phyloP scores from a whole-genome alignment of 1,140 invertebrate species.

The Drosophila ambigua region DNA sequence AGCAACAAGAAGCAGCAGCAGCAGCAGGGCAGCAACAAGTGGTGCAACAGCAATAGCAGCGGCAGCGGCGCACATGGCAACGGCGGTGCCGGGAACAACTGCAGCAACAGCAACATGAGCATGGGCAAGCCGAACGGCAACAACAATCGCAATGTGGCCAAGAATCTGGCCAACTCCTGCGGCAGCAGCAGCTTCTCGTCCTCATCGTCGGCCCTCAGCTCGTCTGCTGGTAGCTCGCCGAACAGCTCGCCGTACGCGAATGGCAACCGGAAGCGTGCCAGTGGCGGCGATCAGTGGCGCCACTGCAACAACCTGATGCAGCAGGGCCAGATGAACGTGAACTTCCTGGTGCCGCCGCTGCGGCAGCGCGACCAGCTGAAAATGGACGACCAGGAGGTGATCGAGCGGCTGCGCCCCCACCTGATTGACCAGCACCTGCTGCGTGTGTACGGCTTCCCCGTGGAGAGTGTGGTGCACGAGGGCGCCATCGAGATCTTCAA shows the following conservation, averaged over 20 bases:
- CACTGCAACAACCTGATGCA: constrained; percentile 14
- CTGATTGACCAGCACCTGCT: constrained; percentile 88
- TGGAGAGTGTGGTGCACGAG: constrained; percentile 86
- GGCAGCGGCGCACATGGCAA: constrained; percentile 1
- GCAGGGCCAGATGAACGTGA: constrained; percentile 24
- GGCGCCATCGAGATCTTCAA: constrained; percentile 87
- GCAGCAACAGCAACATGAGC: not conserved
- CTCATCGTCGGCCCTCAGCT: constrained; percentile 57
- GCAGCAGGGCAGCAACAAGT: constrained; percentile 36
- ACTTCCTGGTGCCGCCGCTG: constrained; percentile 69
- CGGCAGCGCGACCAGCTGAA: constrained; percentile 80
- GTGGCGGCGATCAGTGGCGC: constrained; percentile 21
- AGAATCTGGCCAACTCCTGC: constrained; percentile 26
- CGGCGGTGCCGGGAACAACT: constrained; percentile 15
- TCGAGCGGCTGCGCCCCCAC: constrained; percentile 85
- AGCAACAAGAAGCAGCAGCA: constrained; percentile 41
- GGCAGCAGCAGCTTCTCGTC: constrained; percentile 26
- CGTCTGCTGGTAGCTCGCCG: constrained; percentile 50
- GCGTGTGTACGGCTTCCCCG: constrained; percentile 89
- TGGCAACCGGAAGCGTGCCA: constrained; percentile 16
- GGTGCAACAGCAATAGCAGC: constrained; percentile 17
- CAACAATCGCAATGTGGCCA: constrained; percentile 8
- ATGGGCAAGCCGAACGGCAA: not conserved
- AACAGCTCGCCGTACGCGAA: constrained; percentile 32
- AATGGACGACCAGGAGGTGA: constrained; percentile 83